Percentiles rank a stretch among this genome's conserved stretches.
phyloP scores from a whole-genome alignment of 2,113 vertebrate species.

The Caranx ignobilis region DNA sequence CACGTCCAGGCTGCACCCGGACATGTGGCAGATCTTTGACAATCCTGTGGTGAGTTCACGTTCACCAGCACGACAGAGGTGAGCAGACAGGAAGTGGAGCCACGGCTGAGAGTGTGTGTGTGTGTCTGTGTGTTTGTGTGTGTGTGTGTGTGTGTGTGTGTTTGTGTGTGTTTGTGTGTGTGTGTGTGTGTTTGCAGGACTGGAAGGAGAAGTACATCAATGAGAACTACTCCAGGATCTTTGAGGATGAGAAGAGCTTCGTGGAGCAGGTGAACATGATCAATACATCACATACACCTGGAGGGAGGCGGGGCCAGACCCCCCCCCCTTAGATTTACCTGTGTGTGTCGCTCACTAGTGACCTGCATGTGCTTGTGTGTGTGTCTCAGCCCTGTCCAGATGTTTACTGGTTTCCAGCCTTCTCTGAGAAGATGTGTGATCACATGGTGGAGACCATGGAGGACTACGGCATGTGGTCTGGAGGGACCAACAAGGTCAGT shows the following conservation, averaged over 20 bases:
- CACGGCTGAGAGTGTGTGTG: background rate
- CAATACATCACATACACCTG: too few species aligned
- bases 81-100: background rate
- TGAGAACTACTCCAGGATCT: conserved; percentile 73
- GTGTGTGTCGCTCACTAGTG: too few species aligned
- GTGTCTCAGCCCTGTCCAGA: conserved; percentile 73
- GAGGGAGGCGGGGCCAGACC: too few species aligned
- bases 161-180: too few species aligned
- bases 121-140: too few species aligned
- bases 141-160: too few species aligned
- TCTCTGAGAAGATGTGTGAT: conserved; percentile 79
- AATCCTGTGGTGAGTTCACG: conserved; percentile 67
- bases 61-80: accelerated
- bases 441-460: conserved; percentile 87
- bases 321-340: too few species aligned
- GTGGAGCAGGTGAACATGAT: conserved; percentile 68
- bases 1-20: conserved; percentile 72
- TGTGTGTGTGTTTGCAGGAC: conserved; percentile 65
- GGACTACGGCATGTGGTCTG: conserved; percentile 85
- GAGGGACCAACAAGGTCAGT: conserved; percentile 82
- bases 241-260: conserved; percentile 43
- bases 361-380: background rate
- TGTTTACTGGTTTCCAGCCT: conserved; percentile 78
- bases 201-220: conserved; percentile 77
- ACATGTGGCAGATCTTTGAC: conserved; percentile 82